Evolutionary conservation across 2,888 invertebrate species (phyloP).

Genomic region (Bombylius major): DNA sequence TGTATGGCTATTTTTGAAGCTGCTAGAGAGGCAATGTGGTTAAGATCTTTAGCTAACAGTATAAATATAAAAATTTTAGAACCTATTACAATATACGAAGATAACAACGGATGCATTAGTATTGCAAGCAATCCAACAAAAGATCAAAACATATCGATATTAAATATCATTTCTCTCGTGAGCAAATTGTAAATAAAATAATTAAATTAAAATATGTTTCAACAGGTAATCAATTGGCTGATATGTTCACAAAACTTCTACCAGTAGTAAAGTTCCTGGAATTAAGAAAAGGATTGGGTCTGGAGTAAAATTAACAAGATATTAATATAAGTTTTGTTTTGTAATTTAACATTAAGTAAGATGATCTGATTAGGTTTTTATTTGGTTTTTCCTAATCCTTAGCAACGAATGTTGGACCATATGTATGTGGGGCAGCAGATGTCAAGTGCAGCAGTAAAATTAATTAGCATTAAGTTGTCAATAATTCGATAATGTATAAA

Average conservation of each 20-base stretch:
- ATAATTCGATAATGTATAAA: no score
- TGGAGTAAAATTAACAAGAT: not conserved
- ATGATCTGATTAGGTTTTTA: no score
- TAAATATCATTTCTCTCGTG: slow-evolving; percentile 6
- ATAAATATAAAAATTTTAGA: not conserved
- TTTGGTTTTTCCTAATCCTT: no score
- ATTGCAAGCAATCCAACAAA: slow-evolving; percentile 11
- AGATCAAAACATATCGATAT: slow-evolving; percentile 10
- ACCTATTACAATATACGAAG: slow-evolving; percentile 4
- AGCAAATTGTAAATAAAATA: slow-evolving; percentile 10
- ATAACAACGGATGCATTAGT: slow-evolving; percentile 8
- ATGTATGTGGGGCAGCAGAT: no score
- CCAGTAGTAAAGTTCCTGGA: slow-evolving; percentile 9
- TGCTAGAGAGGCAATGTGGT: slow-evolving; percentile 4
- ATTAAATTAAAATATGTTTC: slow-evolving; percentile 9
- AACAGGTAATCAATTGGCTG: slow-evolving; percentile 12
- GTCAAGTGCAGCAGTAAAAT: no score
- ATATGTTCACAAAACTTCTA: slow-evolving; percentile 10
- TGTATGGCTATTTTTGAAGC: slow-evolving; percentile 8
- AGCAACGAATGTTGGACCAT: no score
- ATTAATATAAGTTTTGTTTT: not conserved
- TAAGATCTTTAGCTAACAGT: slow-evolving; percentile 4
- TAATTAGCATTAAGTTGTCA: no score
- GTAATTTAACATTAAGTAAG: not conserved
- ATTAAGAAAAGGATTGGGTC: slow-evolving; percentile 1